Base-by-base conservation (phyloP, 2,113 vertebrate species). In the Cercocebus atys region DNA sequence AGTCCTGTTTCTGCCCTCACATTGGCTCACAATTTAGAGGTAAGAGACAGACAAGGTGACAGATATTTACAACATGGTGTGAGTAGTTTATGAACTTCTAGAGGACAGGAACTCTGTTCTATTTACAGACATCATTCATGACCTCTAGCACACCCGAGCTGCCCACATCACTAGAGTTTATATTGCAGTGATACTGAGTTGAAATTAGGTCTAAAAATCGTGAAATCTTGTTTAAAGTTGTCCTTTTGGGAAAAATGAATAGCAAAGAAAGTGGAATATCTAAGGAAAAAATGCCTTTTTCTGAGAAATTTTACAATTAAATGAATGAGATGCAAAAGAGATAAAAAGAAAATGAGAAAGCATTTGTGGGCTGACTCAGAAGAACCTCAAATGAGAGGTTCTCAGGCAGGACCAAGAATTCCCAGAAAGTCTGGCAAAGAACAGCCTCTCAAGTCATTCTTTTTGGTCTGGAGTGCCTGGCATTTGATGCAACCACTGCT, bases 381-480 rank as follows among this genome's bases (percentile, higher is more conserved):
- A 88, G 88, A 97, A 94, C 94, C 93, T 97, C 88, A 97, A 96
- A 94, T 96, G 73, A 94, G 70, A 94, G 95, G 90, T 92, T 95
- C 94, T 88, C 32, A 59, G 64, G 50, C 80, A 90, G 38, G 27
- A 79, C 12, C 14, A 76, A 50, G 70, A 64, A 73, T 97, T 97
- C 90, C 94, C 94, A 95, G 97, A 97, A 95, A 76, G 30, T 38
- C 17, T 45, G 68, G 61, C 47, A 57, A 35, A 76, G 7, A 32
- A 23, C n/a, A 68, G 64, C 11, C n/a, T 59, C 76, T 73, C 43
- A 66, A 17, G 30, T 61, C 85, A 84, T 64, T 52, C 35, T 38
- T 94, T 81, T 38, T 72, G 88, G 93, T 93, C 95, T 97, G 61
- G 68, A 87, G 76, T 52, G 55, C 50, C 13, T 30, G 64, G 40